Evolutionary conservation across 2,797 vertebrate species (phyloP).

Genomic region (Synaphobranchus kaupii): DNA sequence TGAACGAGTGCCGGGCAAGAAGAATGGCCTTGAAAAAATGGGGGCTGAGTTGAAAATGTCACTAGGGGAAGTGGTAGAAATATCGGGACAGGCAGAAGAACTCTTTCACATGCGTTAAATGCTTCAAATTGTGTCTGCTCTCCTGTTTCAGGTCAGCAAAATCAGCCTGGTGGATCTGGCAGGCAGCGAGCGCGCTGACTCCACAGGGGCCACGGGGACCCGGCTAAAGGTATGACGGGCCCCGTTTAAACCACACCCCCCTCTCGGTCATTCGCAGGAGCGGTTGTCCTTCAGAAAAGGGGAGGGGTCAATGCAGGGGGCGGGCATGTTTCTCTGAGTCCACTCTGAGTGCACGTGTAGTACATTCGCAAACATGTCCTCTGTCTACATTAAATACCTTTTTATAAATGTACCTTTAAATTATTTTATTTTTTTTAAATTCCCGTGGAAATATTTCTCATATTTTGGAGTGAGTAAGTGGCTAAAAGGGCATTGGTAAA

Average conservation of each 20-base stretch:
- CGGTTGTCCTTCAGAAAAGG: conserved; percentile 31
- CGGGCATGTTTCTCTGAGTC: background rate
- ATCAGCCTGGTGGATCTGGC: conserved; percentile 97
- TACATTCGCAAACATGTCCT: background rate
- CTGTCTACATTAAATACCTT: background rate
- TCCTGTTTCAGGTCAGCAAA: conserved; percentile 88
- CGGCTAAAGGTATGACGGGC: conserved; percentile 84
- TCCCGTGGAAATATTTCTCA: background rate
- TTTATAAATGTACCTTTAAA: background rate
- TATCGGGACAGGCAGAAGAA: background rate
- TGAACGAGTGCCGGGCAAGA: too few relatives aligned
- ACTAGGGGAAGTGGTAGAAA: background rate
- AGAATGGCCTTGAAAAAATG: background rate
- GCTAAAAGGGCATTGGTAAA: background rate
- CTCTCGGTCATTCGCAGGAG: conserved; percentile 62
- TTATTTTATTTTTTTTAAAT: background rate
- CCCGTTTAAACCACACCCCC: background rate
- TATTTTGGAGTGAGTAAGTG: background rate
- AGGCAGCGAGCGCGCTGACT: conserved; percentile 95
- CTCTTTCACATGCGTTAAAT: background rate
- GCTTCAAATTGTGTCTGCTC: background rate
- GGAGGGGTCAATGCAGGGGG: background rate
- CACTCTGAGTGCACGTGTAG: background rate
- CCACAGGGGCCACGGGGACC: conserved; percentile 95
- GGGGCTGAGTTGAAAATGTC: background rate